Evolutionary conservation across 2,113 vertebrate species (phyloP).

Genomic region (Triplophysa tibetana): DNA sequence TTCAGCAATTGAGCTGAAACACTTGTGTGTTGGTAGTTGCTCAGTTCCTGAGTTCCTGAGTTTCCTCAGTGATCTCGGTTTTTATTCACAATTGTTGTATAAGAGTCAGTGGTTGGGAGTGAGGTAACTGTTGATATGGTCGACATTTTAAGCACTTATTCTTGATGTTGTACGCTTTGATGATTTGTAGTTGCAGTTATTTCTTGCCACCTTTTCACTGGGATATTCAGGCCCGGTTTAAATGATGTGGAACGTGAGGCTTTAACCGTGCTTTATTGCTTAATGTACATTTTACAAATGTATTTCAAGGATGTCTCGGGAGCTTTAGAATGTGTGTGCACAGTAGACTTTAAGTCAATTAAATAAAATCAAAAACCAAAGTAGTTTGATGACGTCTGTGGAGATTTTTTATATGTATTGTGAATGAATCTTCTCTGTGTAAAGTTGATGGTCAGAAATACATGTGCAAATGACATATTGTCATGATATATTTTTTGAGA

Average conservation of each 20-base stretch:
- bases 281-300: slow-evolving; percentile 55
- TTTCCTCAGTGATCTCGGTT: slow-evolving; percentile 2
- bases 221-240: slow-evolving; percentile 38
- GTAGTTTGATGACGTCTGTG: slow-evolving; percentile 29
- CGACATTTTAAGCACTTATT: slow-evolving; percentile 43
- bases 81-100: slow-evolving; percentile 32
- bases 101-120: slow-evolving; percentile 35
- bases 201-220: slow-evolving; percentile 41
- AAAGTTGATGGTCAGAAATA: not conserved
- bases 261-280: slow-evolving; percentile 55
- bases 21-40: slow-evolving; percentile 12
- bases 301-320: slow-evolving; percentile 35
- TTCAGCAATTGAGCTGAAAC: not conserved
- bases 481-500: no score
- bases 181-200: slow-evolving; percentile 51
- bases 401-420: slow-evolving; percentile 6
- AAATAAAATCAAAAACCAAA: slow-evolving; percentile 36
- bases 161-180: slow-evolving; percentile 52
- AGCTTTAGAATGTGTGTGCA: slow-evolving; percentile 36
- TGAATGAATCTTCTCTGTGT: not conserved
- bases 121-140: slow-evolving; percentile 37
- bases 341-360: slow-evolving; percentile 30
- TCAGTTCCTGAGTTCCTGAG: slow-evolving; percentile 27
- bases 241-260: slow-evolving; percentile 55
- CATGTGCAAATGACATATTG: no score